Percentiles rank a stretch among this genome's conserved stretches.
These are phyloP conservation scores for Pegea sp. DNA, from an alignment of 23 tunicate species.

Conservation along the genomic window DNA sequence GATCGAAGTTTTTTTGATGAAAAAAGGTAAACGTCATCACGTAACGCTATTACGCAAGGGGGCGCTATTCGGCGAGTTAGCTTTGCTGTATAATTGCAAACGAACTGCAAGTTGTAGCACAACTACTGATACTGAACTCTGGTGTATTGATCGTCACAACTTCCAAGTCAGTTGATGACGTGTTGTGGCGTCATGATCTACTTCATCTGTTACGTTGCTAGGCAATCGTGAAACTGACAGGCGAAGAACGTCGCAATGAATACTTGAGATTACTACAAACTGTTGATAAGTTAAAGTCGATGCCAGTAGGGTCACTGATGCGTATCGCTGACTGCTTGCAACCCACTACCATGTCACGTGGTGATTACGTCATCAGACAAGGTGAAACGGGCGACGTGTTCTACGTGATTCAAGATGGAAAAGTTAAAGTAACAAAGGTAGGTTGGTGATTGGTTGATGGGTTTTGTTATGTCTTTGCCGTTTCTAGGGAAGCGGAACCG, in stretches of 20 bases:
- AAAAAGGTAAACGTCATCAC: conserved; percentile 12
- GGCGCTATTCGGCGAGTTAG: conserved; percentile 87
- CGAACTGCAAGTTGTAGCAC: conserved; percentile 64
- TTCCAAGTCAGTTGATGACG: conserved; percentile 35
- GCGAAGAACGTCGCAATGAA: conserved; percentile 45
- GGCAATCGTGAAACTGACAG: conserved; percentile 58
- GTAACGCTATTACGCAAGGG: conserved; percentile 42
- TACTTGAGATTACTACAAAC: conserved; percentile 39
- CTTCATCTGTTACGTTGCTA: no score
- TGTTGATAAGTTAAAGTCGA: conserved; percentile 33
- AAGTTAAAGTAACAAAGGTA: conserved; percentile 65
- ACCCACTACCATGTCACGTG: conserved; percentile 24
- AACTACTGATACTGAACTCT: conserved; percentile 26
- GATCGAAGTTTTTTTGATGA: conserved; percentile 42
- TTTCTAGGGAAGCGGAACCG: neutral
- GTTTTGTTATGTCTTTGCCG: neutral
- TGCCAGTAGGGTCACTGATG: conserved; percentile 46
- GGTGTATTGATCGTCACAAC: conserved; percentile 59
- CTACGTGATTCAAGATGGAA: conserved; percentile 64
- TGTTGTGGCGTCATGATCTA: neutral
- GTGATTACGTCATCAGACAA: conserved; percentile 79
- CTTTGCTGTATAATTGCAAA: conserved; percentile 83
- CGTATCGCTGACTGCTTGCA: conserved; percentile 85
- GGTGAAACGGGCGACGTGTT: conserved; percentile 82
- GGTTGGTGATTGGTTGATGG: neutral